Evolutionary conservation across 1,140 invertebrate genomes (phyloP), one percentile per base, ranked within the genome.

Genomic region (Hypothenemus hampei): DNA sequence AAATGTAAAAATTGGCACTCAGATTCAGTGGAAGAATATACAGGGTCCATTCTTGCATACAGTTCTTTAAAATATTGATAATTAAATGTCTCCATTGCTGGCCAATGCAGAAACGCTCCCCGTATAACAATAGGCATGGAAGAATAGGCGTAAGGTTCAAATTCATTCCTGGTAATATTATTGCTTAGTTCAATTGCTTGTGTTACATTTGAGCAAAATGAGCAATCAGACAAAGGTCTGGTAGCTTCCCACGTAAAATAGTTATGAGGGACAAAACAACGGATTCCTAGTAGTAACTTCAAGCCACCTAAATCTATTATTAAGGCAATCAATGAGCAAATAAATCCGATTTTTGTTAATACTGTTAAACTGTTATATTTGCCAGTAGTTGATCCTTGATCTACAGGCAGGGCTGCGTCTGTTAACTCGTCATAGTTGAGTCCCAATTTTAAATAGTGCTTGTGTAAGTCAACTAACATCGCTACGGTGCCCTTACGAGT

Each of bases 1-100:
- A 95, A 95, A 49, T 88, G 87, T 54, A 94, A 82, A 72, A 95
- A 95, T 68, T 94, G 91, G 65, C 93, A 95, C 46, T 86, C 84
- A 50, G 85, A 80, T 33, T 87, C 80, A 29, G 84, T 70, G 60
- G 79, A 83, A n/a, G n/a, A n/a, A n/a, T n/a, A n/a, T 56, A 79
- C 80, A 67, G 86, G 81, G 0, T 75, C 75, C 35, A 79, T 79
- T 35, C 72, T 69, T 22, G 80, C 76, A 71, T 93, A 94, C 4
- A 94, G 67, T 31, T 81, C 68, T 67, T 84, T 84, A 50, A 94
- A 90, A 69, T 83, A 88, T n/a, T 81, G 66, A 68, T 82, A 85
- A 71, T 76, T 81, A 65, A 93, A 89, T 1, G 76, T 66, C 40
- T 79, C 72, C 45, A 81, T 78, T 7, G 91, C 90, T 48, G 81